A percentile compares a stretch with the other conserved stretches of the same genome.
Evolutionary conservation across 2,113 vertebrate species (phyloP).

Genomic region (Chionis minor): DNA sequence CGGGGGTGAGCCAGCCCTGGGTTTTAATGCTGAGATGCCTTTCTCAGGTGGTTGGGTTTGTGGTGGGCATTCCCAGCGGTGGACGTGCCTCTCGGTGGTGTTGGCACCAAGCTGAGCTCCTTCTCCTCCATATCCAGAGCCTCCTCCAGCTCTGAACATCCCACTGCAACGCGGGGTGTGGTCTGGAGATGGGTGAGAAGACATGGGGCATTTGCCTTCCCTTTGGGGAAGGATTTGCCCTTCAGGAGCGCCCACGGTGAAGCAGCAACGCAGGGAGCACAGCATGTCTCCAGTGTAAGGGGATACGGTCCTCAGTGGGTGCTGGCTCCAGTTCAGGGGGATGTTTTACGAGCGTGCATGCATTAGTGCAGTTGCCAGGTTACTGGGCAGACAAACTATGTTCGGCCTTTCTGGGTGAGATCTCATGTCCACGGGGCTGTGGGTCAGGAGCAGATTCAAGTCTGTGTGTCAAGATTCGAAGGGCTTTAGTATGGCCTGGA

Average conservation of each 20-base stretch:
- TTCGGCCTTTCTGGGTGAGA: background rate
- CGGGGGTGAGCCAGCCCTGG: background rate
- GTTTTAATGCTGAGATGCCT: background rate
- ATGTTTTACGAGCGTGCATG: conserved; percentile 3
- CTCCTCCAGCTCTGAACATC: background rate
- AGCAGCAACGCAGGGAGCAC: background rate
- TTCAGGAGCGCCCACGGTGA: background rate
- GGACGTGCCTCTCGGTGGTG: background rate
- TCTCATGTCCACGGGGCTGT: background rate
- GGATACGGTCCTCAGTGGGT: background rate
- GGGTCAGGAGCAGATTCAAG: background rate
- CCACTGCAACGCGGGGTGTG: fast-evolving
- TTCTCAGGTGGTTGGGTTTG: background rate
- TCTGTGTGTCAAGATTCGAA: too few species aligned
- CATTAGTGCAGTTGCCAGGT: conserved; percentile 46
- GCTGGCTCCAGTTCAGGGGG: conserved; percentile 33
- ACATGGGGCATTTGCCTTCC: too few species aligned
- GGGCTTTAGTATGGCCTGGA: background rate
- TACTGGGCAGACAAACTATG: conserved; percentile 50
- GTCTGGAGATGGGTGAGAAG: background rate
- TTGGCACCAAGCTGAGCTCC: background rate
- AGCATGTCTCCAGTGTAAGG: background rate
- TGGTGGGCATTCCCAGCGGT: fast-evolving
- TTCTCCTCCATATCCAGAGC: background rate
- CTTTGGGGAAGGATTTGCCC: background rate